Evolutionary conservation across 2,888 invertebrate genomes (phyloP), one percentile per base, ranked within the genome.

Genomic region (Thecophora atra): DNA sequence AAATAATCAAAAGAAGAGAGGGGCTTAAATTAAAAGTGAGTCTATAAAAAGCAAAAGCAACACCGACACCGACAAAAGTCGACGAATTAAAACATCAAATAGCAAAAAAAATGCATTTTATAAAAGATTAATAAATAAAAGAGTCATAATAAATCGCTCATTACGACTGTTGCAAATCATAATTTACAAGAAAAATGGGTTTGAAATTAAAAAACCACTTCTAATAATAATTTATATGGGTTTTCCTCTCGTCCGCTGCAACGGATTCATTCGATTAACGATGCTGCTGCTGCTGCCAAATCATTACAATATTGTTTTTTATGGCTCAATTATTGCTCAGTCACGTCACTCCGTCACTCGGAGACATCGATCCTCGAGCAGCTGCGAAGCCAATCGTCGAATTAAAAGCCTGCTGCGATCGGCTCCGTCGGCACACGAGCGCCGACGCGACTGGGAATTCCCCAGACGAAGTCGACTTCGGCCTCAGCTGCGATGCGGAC

Each of bases 141-240:
- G 37, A 37, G 7, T 11, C 37, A 37, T 47, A 47, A 47, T 47
- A 47, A 47, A 47, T 47, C 47, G 5, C 47, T 47, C 47, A 47
- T 47, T 47, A n/a, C 4, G 47, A 11, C 54, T 19, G 54, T 21
- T 24, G 6, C 6, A n/a, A 54, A 24, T 24, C 54, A 21, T 3
- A 54, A 54, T 21, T 4, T 54, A 5, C 21, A 54, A 54, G 54
- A 54, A 54, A 54, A 54, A 54, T 54, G 21, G 54, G 54, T 24
- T 11, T 19, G 54, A 8, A 6, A 8, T 0, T 7, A 21, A 24
- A 19, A 21, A 6, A 54, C 21, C 54, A 24, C 21, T 11, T 54
- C n/a, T 19, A 13, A 13, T 54, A 21, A 54, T 54, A n/a, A n/a
- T 54, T 54, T 8, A 21, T 24, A 21, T 54, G 24, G 54, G 21